Evolutionary conservation across 2,797 vertebrate genomes (phyloP).

Genomic region (Echeneis naucrates): DNA sequence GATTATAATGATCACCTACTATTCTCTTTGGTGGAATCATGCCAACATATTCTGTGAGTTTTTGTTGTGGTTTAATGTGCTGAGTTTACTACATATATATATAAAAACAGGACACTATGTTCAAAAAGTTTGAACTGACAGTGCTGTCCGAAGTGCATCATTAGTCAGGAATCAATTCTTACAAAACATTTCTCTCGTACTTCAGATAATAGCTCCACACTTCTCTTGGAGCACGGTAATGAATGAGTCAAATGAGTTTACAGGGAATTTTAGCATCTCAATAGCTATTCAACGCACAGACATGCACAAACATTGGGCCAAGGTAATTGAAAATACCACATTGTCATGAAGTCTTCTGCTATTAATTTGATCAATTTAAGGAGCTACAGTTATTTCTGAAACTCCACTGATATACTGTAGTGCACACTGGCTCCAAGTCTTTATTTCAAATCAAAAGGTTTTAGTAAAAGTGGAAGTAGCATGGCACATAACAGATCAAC

Average conservation of each 20-base stretch:
- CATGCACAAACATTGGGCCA: conserved; percentile 13
- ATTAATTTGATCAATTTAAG: conserved; percentile 30
- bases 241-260: conserved; percentile 55
- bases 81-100: too few species aligned
- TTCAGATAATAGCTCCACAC: conserved; percentile 53
- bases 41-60: conserved; percentile 26
- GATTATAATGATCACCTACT: conserved; percentile 65
- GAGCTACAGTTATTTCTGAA: conserved; percentile 1
- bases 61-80: conserved; percentile 24
- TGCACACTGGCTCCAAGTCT: too few species aligned
- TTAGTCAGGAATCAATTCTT: conserved; percentile 54
- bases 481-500: neutral
- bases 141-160: conserved; percentile 40
- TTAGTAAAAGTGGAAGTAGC: neutral
- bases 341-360: conserved; percentile 8
- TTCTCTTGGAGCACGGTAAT: conserved; percentile 15
- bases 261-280: conserved; percentile 71
- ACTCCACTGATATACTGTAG: neutral
- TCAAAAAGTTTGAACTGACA: conserved; percentile 41
- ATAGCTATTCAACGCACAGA: conserved; percentile 31
- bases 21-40: conserved; percentile 27
- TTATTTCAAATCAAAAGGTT: too few species aligned
- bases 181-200: conserved; percentile 38
- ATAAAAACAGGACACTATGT: conserved; percentile 26
- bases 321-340: conserved; percentile 28